Conservation (phyloP, 2,888 invertebrate genomes). For the Macropis europaea region DNA sequence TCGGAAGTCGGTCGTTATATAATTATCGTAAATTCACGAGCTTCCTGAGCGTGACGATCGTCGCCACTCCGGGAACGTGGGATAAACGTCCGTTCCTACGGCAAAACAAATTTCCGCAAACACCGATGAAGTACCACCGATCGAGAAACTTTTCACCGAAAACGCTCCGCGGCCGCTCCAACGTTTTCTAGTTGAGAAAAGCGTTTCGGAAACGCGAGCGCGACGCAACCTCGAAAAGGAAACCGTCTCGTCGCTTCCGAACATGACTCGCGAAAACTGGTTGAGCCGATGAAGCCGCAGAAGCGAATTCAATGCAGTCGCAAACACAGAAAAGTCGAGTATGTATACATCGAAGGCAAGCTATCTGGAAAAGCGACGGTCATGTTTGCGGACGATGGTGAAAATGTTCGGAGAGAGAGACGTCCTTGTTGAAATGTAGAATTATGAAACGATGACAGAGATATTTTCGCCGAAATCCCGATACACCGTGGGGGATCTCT, state of each 20-base stretch:
- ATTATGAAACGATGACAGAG: conserved; percentile 2
- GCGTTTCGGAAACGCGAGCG: too few relatives aligned
- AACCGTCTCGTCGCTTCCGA: background rate
- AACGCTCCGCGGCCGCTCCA: too few relatives aligned
- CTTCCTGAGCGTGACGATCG: background rate
- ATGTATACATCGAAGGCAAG: background rate
- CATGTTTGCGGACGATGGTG: background rate
- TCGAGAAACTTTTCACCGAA: background rate
- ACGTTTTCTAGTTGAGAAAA: too few relatives aligned
- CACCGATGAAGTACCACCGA: background rate
- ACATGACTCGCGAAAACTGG: background rate
- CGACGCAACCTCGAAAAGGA: background rate
- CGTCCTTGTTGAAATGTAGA: background rate
- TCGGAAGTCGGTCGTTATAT: conserved; percentile 24
- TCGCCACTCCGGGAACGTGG: background rate
- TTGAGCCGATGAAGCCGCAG: background rate
- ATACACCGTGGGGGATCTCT: too few relatives aligned
- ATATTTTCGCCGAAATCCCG: background rate
- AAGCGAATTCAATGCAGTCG: conserved; percentile 1
- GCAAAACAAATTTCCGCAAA: background rate
- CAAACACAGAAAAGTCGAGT: background rate
- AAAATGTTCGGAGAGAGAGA: background rate
- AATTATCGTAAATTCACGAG: conserved; percentile 43
- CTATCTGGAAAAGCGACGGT: background rate
- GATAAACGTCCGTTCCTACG: background rate